Conservation (phyloP, 2,888 invertebrate genomes). For the Cheilosia variabilis region DNA sequence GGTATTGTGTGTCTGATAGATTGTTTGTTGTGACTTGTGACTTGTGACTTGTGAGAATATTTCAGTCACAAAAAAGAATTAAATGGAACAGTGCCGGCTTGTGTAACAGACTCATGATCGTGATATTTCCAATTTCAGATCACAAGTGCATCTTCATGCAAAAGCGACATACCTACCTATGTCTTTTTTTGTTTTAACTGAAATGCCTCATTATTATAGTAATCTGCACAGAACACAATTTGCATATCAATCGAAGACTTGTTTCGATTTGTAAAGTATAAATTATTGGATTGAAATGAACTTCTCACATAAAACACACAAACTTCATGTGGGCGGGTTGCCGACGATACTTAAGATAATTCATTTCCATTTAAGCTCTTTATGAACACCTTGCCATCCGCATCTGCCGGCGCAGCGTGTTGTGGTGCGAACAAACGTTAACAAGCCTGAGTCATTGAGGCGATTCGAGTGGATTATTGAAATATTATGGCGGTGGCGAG, state of each 20-base stretch:
- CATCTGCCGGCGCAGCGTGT: not conserved
- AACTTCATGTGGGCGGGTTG: slow-evolving; percentile 4
- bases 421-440: slow-evolving; percentile 5
- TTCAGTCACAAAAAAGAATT: not conserved
- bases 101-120: not conserved
- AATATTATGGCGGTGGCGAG: slow-evolving; percentile 24
- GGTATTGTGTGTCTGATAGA: slow-evolving; percentile 66
- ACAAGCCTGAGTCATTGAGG: not conserved
- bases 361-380: not conserved
- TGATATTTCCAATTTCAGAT: slow-evolving; percentile 13
- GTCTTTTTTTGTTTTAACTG: too few species aligned
- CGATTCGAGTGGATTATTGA: slow-evolving; percentile 28
- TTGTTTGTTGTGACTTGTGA: slow-evolving; percentile 66
- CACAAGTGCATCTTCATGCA: slow-evolving; percentile 20
- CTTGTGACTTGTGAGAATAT: slow-evolving; percentile 61
- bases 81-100: not conserved
- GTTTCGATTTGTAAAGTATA: not conserved
- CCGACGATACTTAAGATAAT: not conserved
- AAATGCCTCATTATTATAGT: not conserved
- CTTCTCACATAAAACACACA: not conserved
- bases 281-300: not conserved
- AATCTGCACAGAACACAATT: not conserved
- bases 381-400: not conserved
- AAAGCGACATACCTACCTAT: too few species aligned
- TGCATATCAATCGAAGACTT: not conserved